Conservation (phyloP, 1,140 invertebrate genomes). For the Pseudobourletiella spinata region DNA sequence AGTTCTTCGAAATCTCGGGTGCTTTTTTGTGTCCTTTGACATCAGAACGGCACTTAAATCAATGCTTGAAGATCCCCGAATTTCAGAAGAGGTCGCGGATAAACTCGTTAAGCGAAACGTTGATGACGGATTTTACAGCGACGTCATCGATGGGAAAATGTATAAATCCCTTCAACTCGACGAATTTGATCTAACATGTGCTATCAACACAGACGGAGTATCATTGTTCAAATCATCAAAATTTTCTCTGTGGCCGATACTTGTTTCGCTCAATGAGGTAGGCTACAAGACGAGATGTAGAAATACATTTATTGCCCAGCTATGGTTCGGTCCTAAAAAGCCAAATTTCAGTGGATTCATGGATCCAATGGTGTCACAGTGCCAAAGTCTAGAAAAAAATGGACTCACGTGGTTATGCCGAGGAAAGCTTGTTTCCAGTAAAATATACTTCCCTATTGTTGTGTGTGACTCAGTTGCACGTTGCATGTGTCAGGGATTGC, state of each 20-base stretch:
- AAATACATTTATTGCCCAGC: conserved; percentile 31
- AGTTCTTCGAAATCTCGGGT: too few species aligned
- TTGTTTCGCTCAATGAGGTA: conserved; percentile 39
- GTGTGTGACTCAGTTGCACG: conserved; percentile 21
- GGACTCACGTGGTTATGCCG: conserved; percentile 10
- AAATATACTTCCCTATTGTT: not conserved
- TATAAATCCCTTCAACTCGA: not conserved
- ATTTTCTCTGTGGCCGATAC: conserved; percentile 39
- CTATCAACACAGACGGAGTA: conserved; percentile 37
- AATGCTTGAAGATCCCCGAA: too few species aligned
- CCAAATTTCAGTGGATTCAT: conserved; percentile 20
- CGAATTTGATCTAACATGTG: conserved; percentile 6
- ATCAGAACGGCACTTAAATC: too few species aligned
- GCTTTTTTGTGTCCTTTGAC: too few species aligned
- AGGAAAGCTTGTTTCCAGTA: not conserved
- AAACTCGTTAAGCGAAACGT: too few species aligned
- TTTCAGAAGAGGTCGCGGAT: too few species aligned
- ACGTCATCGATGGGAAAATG: too few species aligned
- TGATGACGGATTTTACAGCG: too few species aligned
- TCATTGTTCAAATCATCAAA: conserved; percentile 40
- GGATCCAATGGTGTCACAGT: not conserved
- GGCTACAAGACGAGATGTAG: conserved; percentile 13
- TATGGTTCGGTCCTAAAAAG: conserved; percentile 24
- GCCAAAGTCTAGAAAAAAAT: not conserved
- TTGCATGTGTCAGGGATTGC: conserved; percentile 11